These are phyloP conservation scores for Gyps fulvus DNA, from an alignment of 2,113 vertebrate genomes.

Conservation along the genomic window DNA sequence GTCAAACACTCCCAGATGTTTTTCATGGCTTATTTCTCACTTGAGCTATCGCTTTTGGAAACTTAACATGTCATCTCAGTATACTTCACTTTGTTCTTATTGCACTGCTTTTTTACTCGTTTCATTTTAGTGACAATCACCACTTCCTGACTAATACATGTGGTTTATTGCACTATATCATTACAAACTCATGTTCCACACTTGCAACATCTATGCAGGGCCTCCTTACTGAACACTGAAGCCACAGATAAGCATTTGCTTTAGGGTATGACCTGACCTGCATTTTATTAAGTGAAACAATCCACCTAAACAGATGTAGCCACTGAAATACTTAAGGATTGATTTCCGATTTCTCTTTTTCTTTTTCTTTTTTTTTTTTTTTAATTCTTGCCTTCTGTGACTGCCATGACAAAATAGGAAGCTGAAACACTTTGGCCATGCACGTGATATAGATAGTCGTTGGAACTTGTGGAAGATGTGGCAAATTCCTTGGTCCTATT, in stretches of 20 bases:
- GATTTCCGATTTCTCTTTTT: neutral
- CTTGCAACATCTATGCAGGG: neutral
- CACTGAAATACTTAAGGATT: neutral
- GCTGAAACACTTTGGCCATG: neutral
- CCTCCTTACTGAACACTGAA: neutral
- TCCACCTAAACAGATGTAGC: neutral
- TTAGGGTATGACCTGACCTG: neutral
- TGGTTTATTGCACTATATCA: neutral
- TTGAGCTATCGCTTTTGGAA: neutral
- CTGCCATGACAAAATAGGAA: neutral
- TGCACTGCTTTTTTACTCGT: neutral
- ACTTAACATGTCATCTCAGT: neutral
- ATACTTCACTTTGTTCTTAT: neutral
- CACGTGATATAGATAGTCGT: neutral
- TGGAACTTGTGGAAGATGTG: neutral
- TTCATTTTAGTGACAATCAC: neutral
- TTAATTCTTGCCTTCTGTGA: neutral
- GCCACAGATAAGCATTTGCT: neutral
- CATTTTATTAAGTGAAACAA: neutral
- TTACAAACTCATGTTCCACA: neutral
- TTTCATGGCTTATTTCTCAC: neutral
- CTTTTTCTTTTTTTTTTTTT: neutral
- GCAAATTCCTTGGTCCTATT: neutral
- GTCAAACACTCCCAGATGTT: neutral
- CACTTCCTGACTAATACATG: neutral